phyloP scores from a whole-genome alignment of 2,888 invertebrate genomes.

The Argyra leucocephala region DNA sequence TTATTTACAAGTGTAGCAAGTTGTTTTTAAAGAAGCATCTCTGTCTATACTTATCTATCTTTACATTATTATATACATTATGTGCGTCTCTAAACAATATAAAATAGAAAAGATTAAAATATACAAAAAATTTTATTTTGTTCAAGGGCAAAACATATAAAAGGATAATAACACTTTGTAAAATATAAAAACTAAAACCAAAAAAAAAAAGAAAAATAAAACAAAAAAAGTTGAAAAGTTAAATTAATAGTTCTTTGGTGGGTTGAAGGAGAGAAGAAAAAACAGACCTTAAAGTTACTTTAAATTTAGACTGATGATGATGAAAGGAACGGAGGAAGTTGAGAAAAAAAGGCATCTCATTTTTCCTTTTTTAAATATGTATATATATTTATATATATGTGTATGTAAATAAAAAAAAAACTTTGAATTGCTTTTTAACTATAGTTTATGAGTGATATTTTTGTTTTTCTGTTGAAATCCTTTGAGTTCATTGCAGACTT shows the following conservation, averaged over 20 bases:
- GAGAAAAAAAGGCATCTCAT: neutral
- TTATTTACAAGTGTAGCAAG: too few species aligned
- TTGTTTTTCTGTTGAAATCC: too few species aligned
- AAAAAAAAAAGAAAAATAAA: neutral
- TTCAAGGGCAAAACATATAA: neutral
- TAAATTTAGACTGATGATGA: neutral
- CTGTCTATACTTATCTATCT: too few species aligned
- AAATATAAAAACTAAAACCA: neutral
- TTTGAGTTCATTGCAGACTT: too few species aligned
- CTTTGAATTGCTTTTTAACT: too few species aligned
- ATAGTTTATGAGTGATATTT: too few species aligned
- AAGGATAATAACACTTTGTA: neutral
- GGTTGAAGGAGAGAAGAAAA: neutral
- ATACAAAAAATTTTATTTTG: neutral
- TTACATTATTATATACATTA: too few species aligned
- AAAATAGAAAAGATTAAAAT: too few species aligned
- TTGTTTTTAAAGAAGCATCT: too few species aligned
- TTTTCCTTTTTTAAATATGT: neutral
- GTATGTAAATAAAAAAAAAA: too few species aligned
- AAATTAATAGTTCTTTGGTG: neutral
- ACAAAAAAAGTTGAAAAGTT: constrained; percentile 2
- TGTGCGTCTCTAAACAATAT: too few species aligned
- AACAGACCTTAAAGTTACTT: neutral
- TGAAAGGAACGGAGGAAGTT: neutral
- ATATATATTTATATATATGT: too few species aligned